These are phyloP conservation scores for Ditylenchus dipsaci DNA, from an alignment of 1,140 invertebrate species.

Conservation along the genomic window DNA sequence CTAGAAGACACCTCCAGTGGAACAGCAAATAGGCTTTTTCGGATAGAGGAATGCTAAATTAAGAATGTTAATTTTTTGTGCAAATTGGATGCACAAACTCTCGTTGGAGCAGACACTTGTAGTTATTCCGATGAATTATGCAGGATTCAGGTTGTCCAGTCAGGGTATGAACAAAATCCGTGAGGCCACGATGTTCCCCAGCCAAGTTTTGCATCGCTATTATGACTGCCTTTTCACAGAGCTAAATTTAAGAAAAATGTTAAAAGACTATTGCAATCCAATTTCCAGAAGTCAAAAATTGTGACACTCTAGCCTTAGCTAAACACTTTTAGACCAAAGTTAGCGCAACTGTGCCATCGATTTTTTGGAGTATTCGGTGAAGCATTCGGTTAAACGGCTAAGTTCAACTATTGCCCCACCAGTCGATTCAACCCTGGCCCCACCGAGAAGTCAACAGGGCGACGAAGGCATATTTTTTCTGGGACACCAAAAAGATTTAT, in stretches of 20 bases:
- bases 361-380: too few relatives aligned
- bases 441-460: too few relatives aligned
- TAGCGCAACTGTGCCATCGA: too few relatives aligned
- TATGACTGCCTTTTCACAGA: neutral
- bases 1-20: conserved; percentile 13
- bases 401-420: too few relatives aligned
- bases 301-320: too few relatives aligned
- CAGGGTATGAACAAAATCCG: neutral
- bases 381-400: too few relatives aligned
- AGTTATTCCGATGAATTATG: neutral
- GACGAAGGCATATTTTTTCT: too few relatives aligned
- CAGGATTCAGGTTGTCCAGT: neutral
- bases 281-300: too few relatives aligned
- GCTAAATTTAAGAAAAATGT: neutral
- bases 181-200: neutral
- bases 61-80: conserved; percentile 1
- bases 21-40: conserved; percentile 21
- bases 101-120: neutral
- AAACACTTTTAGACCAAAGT: too few relatives aligned
- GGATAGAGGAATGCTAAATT: conserved; percentile 9
- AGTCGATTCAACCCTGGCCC: too few relatives aligned
- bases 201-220: neutral
- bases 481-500: too few relatives aligned
- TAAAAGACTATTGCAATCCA: too few relatives aligned
- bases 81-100: neutral